These are phyloP conservation scores for Thinocorus orbignyianus DNA, from an alignment of 2,113 vertebrate genomes.

Conservation along the genomic window DNA sequence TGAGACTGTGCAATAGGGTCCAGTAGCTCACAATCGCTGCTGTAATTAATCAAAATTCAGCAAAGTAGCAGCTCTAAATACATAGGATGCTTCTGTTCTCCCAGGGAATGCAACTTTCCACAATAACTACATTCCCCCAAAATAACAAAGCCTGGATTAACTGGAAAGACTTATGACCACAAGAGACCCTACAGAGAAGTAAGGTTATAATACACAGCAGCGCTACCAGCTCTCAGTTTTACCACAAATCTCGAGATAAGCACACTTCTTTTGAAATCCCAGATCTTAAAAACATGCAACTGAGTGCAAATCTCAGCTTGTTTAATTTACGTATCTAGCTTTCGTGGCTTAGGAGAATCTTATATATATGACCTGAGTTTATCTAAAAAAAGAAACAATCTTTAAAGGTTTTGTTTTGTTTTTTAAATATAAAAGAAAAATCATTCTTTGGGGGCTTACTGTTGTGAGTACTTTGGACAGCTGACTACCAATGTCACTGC, in stretches of 20 bases:
- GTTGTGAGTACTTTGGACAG: conserved; percentile 3
- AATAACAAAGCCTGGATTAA: conserved; percentile 45
- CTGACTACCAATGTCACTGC: not conserved
- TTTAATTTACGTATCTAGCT: conserved; percentile 30
- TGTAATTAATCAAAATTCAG: not conserved
- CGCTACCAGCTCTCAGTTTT: not conserved
- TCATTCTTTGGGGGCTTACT: not conserved
- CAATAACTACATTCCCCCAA: not conserved
- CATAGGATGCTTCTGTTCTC: not conserved
- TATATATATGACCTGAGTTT: not conserved
- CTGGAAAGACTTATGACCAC: not conserved
- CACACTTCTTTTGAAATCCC: conserved; percentile 35
- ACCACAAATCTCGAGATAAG: conserved; percentile 45
- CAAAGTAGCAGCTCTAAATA: not conserved
- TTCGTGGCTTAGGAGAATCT: conserved; percentile 23
- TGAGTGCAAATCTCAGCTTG: not conserved
- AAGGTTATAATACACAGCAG: not conserved
- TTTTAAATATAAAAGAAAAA: not conserved
- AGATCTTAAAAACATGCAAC: conserved; percentile 14
- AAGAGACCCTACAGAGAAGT: conserved; percentile 13
- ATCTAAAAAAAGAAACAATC: conserved; percentile 35
- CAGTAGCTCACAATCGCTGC: not conserved
- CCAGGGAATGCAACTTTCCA: not conserved
- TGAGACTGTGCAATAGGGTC: not conserved
- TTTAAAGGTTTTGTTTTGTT: not conserved